Evolutionary conservation across 2,888 invertebrate genomes (phyloP), one percentile per base, ranked within the genome.

Genomic region (Folsomia candida): DNA sequence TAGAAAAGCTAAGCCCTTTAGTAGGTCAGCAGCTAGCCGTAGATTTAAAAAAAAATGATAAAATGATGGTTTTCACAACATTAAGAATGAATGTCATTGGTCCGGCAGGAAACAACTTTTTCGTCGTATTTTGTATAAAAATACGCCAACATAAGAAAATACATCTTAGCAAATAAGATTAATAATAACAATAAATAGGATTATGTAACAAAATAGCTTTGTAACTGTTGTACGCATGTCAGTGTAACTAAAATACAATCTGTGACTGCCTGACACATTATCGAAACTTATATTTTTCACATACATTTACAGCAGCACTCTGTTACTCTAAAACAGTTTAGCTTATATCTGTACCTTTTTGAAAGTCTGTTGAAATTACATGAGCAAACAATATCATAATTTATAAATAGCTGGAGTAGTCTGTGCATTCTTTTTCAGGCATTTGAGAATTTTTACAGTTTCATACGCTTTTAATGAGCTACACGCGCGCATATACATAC

Each of bases 341-440:
- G 20, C 24, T 25, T 59, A 6, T 3, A 6, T 65, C 65, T 65
- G 54, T 54, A 65, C 54, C 20, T 54, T 54, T 54, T 54, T 54
- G 54, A 64, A 65, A 65, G 65, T 65, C 65, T 65, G 68, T 75
- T 72, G 70, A 75, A 74, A 75, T 75, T 75, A 75, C 74, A 75
- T 75, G 74, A 75, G 74, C 74, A 75, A 75, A 75, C 51, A 70
- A 72, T 72, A 75, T 75, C 74, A 72, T 70, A 75, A 72, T 71
- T n/a, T n/a, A 71, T 54, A 69, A 69, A 65, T 68, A 71, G 69
- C 71, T 67, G 28, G 65, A 71, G 69, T 74, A 68, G 74, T 75
- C 72, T 75, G 74, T 75, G 74, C 74, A 75, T 58, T 69, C 61
- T 57, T 47, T 64, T 62, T 69, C 68, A 71, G 59, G 70, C 70